Percentiles rank a stretch among this genome's conserved stretches.
These are phyloP conservation scores for Atta texana DNA, from an alignment of 1,140 invertebrate genomes.

Conservation along the genomic window DNA sequence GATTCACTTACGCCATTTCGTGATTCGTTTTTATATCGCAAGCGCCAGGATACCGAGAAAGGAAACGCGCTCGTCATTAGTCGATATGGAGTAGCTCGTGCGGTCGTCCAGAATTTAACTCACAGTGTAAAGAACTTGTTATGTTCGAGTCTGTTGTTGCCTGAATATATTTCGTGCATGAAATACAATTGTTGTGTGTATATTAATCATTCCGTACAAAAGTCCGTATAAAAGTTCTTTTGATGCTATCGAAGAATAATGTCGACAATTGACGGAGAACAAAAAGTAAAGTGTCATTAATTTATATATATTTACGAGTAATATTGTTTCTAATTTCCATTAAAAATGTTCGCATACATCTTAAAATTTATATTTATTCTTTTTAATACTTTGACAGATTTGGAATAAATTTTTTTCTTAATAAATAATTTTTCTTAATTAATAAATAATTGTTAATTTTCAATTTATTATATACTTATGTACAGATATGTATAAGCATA, in stretches of 20 bases:
- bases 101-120: constrained; percentile 43
- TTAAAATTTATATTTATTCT: background rate
- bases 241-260: background rate
- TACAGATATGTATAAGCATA: no score
- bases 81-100: constrained; percentile 62
- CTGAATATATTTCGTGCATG: background rate
- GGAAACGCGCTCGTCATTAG: constrained; percentile 67
- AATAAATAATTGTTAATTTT: background rate
- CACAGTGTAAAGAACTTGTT: constrained; percentile 2
- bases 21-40: constrained; percentile 67
- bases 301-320: background rate
- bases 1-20: constrained; percentile 45
- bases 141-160: background rate
- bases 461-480: background rate
- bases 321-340: constrained; percentile 3
- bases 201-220: background rate
- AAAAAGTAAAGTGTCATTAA: constrained; percentile 10
- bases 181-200: background rate
- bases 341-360: background rate
- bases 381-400: background rate
- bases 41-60: constrained; percentile 68
- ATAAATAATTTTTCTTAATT: background rate
- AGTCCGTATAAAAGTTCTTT: background rate
- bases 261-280: background rate
- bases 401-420: background rate